Evolutionary conservation across 2,797 vertebrate species (phyloP).

Genomic region (Xenopus petersii): DNA sequence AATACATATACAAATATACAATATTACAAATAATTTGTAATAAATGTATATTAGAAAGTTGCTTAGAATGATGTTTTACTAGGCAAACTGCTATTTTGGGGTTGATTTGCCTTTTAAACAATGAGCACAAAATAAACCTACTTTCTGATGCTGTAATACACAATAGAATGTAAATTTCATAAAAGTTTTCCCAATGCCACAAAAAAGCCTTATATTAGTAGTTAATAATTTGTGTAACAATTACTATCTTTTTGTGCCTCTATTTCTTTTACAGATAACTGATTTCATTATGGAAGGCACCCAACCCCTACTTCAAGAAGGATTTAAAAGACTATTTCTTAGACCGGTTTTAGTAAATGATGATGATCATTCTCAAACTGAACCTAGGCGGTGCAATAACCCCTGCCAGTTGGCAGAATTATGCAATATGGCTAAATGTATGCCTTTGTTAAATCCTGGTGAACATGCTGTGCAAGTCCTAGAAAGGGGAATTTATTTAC

Average conservation of each 20-base stretch:
- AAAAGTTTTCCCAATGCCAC: too few relatives aligned
- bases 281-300: conserved; percentile 77
- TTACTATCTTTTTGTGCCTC: background rate
- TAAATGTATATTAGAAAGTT: too few relatives aligned
- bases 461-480: conserved; percentile 52
- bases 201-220: too few relatives aligned
- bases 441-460: conserved; percentile 61
- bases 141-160: too few relatives aligned
- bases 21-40: too few relatives aligned
- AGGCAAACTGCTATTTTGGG: too few relatives aligned
- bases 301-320: conserved; percentile 72
- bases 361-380: conserved; percentile 11
- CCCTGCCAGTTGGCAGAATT: conserved; percentile 77
- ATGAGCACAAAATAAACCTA: too few relatives aligned
- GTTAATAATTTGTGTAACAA: too few relatives aligned
- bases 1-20: too few relatives aligned
- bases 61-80: too few relatives aligned
- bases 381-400: conserved; percentile 35
- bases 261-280: conserved; percentile 71
- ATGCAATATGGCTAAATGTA: conserved; percentile 87
- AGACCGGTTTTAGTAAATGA: conserved; percentile 16
- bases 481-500: background rate
- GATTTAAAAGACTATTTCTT: conserved; percentile 69
- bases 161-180: too few relatives aligned
- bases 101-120: too few relatives aligned